These are phyloP conservation scores for Hippocampus kuda DNA, from an alignment of 2,797 vertebrate species.

Conservation along the genomic window DNA sequence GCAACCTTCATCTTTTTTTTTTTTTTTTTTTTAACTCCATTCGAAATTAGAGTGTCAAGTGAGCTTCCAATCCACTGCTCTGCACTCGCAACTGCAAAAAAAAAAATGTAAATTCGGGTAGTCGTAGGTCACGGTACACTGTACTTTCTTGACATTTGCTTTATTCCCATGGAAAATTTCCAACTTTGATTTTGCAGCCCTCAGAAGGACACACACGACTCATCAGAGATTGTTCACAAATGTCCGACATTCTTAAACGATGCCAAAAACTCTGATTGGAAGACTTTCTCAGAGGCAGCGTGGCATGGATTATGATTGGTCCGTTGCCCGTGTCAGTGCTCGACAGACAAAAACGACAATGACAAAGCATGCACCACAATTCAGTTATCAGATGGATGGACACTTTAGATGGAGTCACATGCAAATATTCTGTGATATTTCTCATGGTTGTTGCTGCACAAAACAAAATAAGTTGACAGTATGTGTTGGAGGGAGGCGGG, in stretches of 20 bases:
- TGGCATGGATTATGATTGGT: conserved; percentile 38
- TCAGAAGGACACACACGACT: background rate
- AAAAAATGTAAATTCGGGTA: too few species aligned
- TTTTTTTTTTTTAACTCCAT: too few species aligned
- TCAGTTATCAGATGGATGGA: conserved; percentile 1
- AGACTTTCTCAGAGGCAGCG: conserved; percentile 52
- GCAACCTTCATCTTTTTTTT: too few species aligned
- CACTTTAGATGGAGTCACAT: background rate
- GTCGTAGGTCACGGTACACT: too few species aligned
- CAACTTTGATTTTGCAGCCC: background rate
- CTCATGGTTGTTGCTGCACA: background rate
- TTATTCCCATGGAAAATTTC: too few species aligned
- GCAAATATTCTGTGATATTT: background rate
- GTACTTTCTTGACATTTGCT: too few species aligned
- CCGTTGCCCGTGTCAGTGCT: conserved; percentile 8
- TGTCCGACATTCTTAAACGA: background rate
- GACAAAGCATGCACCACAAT: conserved; percentile 2
- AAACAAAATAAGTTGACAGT: background rate
- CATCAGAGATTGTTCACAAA: background rate
- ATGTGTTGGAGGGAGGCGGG: background rate
- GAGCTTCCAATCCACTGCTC: too few species aligned
- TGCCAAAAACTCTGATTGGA: conserved; percentile 30
- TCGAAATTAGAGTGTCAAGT: too few species aligned
- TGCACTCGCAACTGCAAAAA: too few species aligned
- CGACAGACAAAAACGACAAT: background rate